Evolutionary conservation across 2,888 invertebrate genomes (phyloP), one percentile per base, ranked within the genome.

Genomic region (Hemithea aestivaria): DNA sequence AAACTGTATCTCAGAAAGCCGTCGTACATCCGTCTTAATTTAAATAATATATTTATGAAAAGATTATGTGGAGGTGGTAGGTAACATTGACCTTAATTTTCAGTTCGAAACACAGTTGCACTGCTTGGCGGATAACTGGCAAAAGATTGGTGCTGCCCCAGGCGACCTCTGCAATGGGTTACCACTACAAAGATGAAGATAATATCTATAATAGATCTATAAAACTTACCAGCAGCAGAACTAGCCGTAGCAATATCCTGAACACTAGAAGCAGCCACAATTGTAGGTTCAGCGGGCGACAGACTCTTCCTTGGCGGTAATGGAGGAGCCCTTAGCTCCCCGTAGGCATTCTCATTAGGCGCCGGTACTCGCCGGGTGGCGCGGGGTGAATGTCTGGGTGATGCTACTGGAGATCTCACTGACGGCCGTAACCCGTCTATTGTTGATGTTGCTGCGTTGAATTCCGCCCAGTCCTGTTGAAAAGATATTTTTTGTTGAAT

Each of bases 381-480:
- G 1, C 77, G 62, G 0, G 84, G 85, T 6, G 75, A 84, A 48
- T 89, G 78, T 0, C 90, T 81, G 0, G 90, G 90, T 0, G 90
- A 90, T 0, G 89, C 88, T 9, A 81, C 84, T 5, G 91, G 90
- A 24, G 90, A 90, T 0, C 90, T 84, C 0, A 70, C 76, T 0
- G 72, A 68, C 0, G 84, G 84, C 0, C 85, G 73, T 0, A 91
- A 72, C 1, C 88, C 90, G 51, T 88, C 90, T 42, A 91, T 87
- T 1, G 89, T 89, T 1, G 90, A 90, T 1, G 90, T 90, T 0
- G 90, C 90, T 7, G 91, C 90, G 73, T 91, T 91, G 77, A 91
- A 91, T 44, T 89, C 91, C 7, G 82, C 81, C 77, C 90, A 90
- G 48, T 91, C 91, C 91, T 91, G 63, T 2, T 6, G 7, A 38